Base-by-base conservation (phyloP, 2,888 invertebrate genomes). In the Mactromeris polynyma region DNA sequence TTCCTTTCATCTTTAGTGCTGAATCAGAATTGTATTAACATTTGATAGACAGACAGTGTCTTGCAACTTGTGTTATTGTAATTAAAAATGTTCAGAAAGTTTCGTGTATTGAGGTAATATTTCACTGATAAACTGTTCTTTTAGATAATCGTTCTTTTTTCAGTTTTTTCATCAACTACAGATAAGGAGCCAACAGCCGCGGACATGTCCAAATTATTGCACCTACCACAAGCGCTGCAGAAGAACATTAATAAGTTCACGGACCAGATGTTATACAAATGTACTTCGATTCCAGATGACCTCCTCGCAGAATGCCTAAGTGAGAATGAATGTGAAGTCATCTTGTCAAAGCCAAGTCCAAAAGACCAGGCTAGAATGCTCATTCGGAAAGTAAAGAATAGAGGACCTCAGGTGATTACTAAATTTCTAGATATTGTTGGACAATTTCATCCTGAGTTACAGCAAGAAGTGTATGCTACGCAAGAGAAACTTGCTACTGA, bases 351-450 rank as follows among this genome's bases (percentile, higher is more conserved):
- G 40, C 51, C 81, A 19, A 86, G 31, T 40, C 33, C 40, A 14
- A 73, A 73, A 73, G 86, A 89, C 19, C 31, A 42, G 38, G 46
- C 46, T 26, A 79, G 86, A 26, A n/a, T 78, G 17, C 78, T 89
- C 17, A 54, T 89, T n/a, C 58, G 84, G 17, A 87, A 82, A 78
- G 84, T 86, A 11, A 86, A 81, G 83, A 26, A 78, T 3, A 31
- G 86, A 17, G 86, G 80, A 21, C 78, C 86, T 9, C 33, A 77
- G 6, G 51, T 79, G 2, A 89, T 89, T 21, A 42, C 36, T 3
- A 69, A 81, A 26, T 89, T 89, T 73, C 58, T 89, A 17, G 86
- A 86, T 26, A 86, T 86, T 14, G 33, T 89, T 1, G 82, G 83
- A 33, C 73, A 86, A 38, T 77, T 83, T 6, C 64, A 81, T 73